These are phyloP conservation scores for Ciconia boyciana DNA, from an alignment of 2,113 vertebrate species.

Conservation along the genomic window DNA sequence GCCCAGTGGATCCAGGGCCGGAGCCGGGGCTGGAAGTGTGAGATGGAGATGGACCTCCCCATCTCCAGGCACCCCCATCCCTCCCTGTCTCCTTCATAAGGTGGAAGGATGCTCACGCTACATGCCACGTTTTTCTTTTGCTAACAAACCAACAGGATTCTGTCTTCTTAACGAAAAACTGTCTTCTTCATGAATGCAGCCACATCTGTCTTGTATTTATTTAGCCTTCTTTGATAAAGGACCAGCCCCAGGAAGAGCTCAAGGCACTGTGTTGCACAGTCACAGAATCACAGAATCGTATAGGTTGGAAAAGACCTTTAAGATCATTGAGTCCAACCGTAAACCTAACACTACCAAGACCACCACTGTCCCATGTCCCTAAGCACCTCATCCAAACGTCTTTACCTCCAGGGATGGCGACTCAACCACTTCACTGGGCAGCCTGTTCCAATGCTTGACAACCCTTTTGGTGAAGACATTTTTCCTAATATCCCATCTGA, in stretches of 20 bases:
- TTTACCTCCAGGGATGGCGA: no score
- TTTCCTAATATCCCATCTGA: no score
- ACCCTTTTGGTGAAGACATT: no score
- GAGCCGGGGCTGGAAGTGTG: background rate
- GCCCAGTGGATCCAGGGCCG: background rate
- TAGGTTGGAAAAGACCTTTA: no score
- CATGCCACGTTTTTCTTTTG: background rate
- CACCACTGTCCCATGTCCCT: no score
- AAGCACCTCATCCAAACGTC: no score
- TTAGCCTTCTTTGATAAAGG: background rate
- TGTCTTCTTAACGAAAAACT: background rate
- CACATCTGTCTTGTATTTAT: background rate
- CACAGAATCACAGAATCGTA: no score
- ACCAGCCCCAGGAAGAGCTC: background rate
- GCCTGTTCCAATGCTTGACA: no score
- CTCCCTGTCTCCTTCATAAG: background rate
- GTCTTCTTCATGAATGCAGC: background rate
- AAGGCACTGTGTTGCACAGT: background rate
- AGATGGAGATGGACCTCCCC: background rate
- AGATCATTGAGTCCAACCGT: no score
- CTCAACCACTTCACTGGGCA: no score
- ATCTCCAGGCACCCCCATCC: background rate
- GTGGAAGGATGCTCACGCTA: background rate
- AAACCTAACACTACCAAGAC: no score
- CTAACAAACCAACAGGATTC: constrained; percentile 13